Evolutionary conservation across 2,888 invertebrate genomes (phyloP).

Genomic region (Oxycera nigricornis): DNA sequence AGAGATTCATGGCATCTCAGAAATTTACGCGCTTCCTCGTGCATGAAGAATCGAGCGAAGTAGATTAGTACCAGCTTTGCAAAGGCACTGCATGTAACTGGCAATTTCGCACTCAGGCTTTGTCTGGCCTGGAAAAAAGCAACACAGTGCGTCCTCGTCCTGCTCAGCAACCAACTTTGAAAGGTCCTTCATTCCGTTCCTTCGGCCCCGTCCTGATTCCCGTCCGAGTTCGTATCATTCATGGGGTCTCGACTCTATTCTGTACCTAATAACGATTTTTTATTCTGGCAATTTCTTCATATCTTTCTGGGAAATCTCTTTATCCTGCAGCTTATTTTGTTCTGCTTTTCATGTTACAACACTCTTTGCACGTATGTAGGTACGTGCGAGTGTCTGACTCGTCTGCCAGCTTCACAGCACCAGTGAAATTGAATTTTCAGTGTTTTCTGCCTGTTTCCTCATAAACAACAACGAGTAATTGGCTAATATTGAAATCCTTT

Average conservation of each 20-base stretch:
- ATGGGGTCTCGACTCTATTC: no score
- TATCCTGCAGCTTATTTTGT: conserved; percentile 17
- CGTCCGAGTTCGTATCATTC: neutral
- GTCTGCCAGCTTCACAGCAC: neutral
- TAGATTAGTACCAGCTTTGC: conserved; percentile 29
- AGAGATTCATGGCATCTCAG: conserved; percentile 33
- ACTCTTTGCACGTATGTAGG: no score
- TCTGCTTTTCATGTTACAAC: conserved; percentile 30
- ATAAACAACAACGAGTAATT: conserved; percentile 31
- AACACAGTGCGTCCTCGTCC: neutral
- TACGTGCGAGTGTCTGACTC: neutral
- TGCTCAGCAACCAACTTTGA: neutral
- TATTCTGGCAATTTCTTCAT: conserved; percentile 16
- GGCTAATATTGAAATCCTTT: conserved; percentile 34
- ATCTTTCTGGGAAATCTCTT: conserved; percentile 28
- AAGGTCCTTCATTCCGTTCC: neutral
- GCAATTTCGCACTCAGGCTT: conserved; percentile 3
- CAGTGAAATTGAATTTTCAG: conserved; percentile 29
- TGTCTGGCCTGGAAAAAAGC: neutral
- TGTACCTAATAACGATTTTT: conserved; percentile 15
- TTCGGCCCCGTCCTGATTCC: neutral
- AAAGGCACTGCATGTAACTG: conserved; percentile 22
- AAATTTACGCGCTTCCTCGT: conserved; percentile 32
- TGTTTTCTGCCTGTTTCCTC: conserved; percentile 12
- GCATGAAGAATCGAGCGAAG: conserved; percentile 32